phyloP scores from a whole-genome alignment of 2,888 invertebrate species.

The Meteorus cinctellus region DNA sequence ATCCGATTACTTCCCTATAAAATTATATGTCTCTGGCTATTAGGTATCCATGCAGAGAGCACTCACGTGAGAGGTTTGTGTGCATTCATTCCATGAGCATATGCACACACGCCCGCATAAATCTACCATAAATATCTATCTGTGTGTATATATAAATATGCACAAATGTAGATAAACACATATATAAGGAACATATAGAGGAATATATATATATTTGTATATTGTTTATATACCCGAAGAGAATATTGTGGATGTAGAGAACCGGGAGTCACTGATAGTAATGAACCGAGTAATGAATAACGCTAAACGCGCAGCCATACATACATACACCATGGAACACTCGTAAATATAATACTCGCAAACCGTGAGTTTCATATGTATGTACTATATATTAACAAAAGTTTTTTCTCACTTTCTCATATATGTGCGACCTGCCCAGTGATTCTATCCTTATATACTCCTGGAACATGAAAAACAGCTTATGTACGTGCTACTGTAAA shows the following conservation, averaged over 20 bases:
- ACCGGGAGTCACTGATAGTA: constrained; percentile 51
- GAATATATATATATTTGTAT: constrained; percentile 14
- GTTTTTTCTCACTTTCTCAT: constrained; percentile 23
- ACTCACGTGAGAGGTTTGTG: constrained; percentile 62
- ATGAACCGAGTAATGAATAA: constrained; percentile 63
- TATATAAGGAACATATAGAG: not conserved
- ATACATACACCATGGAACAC: constrained; percentile 54
- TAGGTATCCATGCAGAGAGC: constrained; percentile 69
- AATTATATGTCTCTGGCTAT: constrained; percentile 46
- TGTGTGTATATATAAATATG: constrained; percentile 50
- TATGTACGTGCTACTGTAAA: constrained; percentile 47
- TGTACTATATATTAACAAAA: constrained; percentile 28
- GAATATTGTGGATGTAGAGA: constrained; percentile 17
- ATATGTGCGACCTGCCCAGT: constrained; percentile 50
- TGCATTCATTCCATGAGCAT: constrained; percentile 52
- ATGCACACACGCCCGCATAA: constrained; percentile 56
- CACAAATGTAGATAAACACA: constrained; percentile 47
- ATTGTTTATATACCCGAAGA: constrained; percentile 3
- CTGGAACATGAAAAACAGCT: constrained; percentile 44
- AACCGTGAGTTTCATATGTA: not conserved
- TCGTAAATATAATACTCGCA: constrained; percentile 52
- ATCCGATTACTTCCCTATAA: constrained; percentile 53
- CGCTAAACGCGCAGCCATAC: constrained; percentile 53
- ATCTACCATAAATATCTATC: constrained; percentile 56
- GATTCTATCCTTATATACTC: constrained; percentile 18